Evolutionary conservation across 2,113 vertebrate genomes (phyloP).

Genomic region (Aix galericulata): DNA sequence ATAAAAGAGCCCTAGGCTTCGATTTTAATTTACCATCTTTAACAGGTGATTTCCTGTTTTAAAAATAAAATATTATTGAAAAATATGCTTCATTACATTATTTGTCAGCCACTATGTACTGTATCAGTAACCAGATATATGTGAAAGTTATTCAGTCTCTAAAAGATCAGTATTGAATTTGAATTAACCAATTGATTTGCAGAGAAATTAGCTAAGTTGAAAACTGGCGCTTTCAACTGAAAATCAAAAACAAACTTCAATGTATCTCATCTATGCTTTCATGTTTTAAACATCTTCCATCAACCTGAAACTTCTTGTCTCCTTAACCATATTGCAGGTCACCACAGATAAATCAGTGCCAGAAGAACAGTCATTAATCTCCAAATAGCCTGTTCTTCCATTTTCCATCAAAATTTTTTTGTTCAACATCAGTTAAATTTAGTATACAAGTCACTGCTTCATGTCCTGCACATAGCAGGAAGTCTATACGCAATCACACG

Average conservation of each 20-base stretch:
- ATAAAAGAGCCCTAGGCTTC: not conserved
- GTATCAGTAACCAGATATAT: not conserved
- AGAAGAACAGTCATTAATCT: not conserved
- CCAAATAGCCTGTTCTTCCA: not conserved
- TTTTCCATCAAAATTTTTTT: not conserved
- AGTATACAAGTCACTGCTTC: not conserved
- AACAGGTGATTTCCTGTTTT: not conserved
- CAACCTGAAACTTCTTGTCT: constrained; percentile 7
- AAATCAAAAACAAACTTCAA: not conserved
- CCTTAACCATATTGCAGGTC: constrained; percentile 4
- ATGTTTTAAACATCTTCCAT: not conserved
- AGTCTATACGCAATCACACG: not conserved
- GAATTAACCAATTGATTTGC: not conserved
- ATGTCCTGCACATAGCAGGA: not conserved
- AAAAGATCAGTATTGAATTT: not conserved
- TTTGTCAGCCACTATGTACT: not conserved
- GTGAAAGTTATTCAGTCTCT: not conserved
- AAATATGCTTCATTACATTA: not conserved
- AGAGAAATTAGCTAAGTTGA: not conserved
- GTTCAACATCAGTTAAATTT: not conserved
- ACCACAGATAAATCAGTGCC: not conserved
- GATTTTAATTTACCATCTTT: not conserved
- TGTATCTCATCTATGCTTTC: not conserved
- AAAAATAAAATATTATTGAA: not conserved
- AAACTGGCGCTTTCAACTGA: not conserved